Conservation (phyloP, 2,797 vertebrate species). For the Gymnoscopelus microlampas region DNA sequence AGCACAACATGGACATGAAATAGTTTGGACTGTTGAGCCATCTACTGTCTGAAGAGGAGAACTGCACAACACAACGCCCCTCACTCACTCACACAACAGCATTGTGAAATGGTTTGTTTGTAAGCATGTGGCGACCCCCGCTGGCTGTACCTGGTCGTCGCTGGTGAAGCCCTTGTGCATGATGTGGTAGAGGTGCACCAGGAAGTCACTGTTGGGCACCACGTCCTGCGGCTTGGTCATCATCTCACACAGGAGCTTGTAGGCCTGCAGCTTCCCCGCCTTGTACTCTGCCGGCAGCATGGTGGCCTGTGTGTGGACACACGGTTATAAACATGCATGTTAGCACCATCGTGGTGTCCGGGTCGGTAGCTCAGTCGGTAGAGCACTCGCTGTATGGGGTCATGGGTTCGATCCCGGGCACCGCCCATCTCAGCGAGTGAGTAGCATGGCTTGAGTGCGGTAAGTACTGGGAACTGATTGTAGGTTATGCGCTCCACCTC, state of each 20-base stretch:
- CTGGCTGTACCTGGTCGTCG: constrained; percentile 89
- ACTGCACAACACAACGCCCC: neutral
- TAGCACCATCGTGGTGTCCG: too few species aligned
- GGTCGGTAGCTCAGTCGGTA: too few species aligned
- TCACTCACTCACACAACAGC: neutral
- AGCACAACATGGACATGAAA: neutral
- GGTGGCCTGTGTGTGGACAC: constrained; percentile 82
- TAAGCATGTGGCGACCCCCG: constrained; percentile 35
- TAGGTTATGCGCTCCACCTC: too few species aligned
- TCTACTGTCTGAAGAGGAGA: constrained; percentile 49
- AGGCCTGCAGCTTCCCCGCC: constrained; percentile 93
- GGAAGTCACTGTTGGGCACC: constrained; percentile 93
- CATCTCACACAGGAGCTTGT: constrained; percentile 96
- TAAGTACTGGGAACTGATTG: too few species aligned
- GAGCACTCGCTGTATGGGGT: too few species aligned
- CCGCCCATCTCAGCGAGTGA: too few species aligned
- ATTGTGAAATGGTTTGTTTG: neutral
- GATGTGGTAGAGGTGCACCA: constrained; percentile 94
- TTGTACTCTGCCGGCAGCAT: constrained; percentile 92
- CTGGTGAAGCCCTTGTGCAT: constrained; percentile 94
- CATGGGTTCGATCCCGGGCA: too few species aligned
- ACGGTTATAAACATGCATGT: neutral
- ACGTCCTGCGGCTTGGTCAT: constrained; percentile 98
- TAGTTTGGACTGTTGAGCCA: constrained; percentile 54
- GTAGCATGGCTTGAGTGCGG: too few species aligned